Evolutionary conservation across 2,113 vertebrate genomes (phyloP).

Genomic region (Mastomys coucha): DNA sequence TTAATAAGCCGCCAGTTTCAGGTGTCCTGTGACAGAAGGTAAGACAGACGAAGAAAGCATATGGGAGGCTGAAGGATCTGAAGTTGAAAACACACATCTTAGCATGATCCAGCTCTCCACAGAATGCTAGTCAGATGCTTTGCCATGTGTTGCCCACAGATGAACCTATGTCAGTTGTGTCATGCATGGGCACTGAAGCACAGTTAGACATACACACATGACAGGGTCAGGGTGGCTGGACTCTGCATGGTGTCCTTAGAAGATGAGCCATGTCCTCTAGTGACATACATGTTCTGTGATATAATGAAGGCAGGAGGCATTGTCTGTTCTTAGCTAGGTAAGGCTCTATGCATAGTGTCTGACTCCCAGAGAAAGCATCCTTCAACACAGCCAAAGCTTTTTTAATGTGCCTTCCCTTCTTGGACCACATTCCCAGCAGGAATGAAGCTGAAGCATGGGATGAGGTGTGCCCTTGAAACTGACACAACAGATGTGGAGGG

Average conservation of each 20-base stretch:
- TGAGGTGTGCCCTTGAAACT: not conserved
- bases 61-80: not conserved
- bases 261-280: not conserved
- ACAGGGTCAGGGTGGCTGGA: no score
- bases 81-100: not conserved
- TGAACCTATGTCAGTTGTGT: not conserved
- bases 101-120: no score
- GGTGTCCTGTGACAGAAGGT: not conserved
- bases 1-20: not conserved
- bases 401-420: not conserved
- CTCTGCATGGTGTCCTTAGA: not conserved
- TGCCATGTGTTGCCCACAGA: not conserved
- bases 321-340: not conserved
- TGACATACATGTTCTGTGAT: no score
- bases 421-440: not conserved
- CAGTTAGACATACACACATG: not conserved
- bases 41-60: not conserved
- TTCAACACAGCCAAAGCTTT: not conserved
- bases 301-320: accelerated
- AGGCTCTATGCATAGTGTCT: not conserved
- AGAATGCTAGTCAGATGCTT: not conserved
- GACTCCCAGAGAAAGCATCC: not conserved
- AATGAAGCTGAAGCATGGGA: accelerated
- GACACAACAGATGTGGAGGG: not conserved
- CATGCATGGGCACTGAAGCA: not conserved